Base-by-base conservation (phyloP, 2,888 invertebrate species). In the Acleris holmiana region DNA sequence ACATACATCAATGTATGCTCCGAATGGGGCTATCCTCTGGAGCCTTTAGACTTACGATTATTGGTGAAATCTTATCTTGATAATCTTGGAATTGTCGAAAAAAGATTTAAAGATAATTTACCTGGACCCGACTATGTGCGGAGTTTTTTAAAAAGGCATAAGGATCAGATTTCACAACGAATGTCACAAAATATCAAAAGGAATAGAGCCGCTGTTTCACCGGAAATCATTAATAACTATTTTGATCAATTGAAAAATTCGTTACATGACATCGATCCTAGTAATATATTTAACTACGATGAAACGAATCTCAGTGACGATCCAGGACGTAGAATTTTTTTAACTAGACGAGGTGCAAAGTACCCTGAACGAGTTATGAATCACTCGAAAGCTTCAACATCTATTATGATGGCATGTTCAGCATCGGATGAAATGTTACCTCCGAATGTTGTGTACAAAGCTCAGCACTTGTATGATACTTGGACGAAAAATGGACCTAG, bases 401-500 rank as follows among this genome's bases (percentile, higher is more conserved):
- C 80, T 13, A 25, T 84, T 2, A 89, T 88, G 86, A 73, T 87
- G 63, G 76, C 81, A 58, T 82, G 74, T 10, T 75, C 77, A 48
- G 85, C 86, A 10, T 35, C 61, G 53, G 69, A 67, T 13, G 57
- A 53, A 46, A 44, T 69, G 18, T 59, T 71, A 29, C 84, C 86
- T 5, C 73, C 75, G 23, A 88, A 86, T 69, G 80, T 86, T 5
- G 82, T 86, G 0, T 88, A 88, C 69, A 90, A 88, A 71, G 73
- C 84, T 1, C 71, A 73, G 61, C 59, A 83, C 64, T 47, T 88
- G n/a, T 85, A 79, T 71, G 67, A 76, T 48, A 76, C 79, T 8
- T 91, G 89, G 88, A 77, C 72, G 6, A 69, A 71, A 68, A 78
- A 79, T 54, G 89, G 88, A 8, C 86, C 85, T 18, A 17, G 51